A percentile compares a stretch with the other conserved stretches of the same genome.
Evolutionary conservation across 2,797 vertebrate genomes (phyloP).

Genomic region (Phoebastria nigripes): DNA sequence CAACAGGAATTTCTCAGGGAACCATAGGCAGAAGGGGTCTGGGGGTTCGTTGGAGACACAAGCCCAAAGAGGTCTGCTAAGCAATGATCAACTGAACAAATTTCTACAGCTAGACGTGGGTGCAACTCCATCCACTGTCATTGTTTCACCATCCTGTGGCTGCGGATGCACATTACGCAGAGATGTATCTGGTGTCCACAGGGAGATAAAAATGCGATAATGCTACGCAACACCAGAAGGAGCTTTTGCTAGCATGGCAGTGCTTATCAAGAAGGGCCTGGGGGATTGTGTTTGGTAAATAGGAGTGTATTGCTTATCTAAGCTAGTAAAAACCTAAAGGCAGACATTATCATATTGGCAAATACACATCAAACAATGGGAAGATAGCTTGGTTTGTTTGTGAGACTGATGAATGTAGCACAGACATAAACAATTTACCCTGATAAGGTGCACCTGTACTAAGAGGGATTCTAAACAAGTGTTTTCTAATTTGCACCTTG

Average conservation of each 20-base stretch:
- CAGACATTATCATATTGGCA: not conserved
- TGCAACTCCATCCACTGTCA: not conserved
- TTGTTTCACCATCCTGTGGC: not conserved
- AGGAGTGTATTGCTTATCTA: not conserved
- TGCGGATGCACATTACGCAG: not conserved
- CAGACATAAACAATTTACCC: not conserved
- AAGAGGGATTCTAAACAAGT: not conserved
- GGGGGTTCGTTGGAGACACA: fast-evolving
- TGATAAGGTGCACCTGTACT: not conserved
- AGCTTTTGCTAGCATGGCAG: not conserved
- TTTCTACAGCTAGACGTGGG: not conserved
- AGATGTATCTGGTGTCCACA: not conserved
- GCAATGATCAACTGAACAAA: not conserved
- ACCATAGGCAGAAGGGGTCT: not conserved
- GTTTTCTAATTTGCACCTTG: not conserved
- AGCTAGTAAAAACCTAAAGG: not conserved
- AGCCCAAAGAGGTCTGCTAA: not conserved
- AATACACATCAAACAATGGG: not conserved
- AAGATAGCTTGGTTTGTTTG: not conserved
- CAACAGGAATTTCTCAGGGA: not conserved
- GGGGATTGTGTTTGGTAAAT: not conserved
- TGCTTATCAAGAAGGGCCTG: not conserved
- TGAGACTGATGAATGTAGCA: not conserved
- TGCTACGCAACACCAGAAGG: fast-evolving
- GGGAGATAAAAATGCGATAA: not conserved